Evolutionary conservation across 2,797 vertebrate species (phyloP), one percentile per base, ranked within the genome.

Genomic region (Semotilus atromaculatus): DNA sequence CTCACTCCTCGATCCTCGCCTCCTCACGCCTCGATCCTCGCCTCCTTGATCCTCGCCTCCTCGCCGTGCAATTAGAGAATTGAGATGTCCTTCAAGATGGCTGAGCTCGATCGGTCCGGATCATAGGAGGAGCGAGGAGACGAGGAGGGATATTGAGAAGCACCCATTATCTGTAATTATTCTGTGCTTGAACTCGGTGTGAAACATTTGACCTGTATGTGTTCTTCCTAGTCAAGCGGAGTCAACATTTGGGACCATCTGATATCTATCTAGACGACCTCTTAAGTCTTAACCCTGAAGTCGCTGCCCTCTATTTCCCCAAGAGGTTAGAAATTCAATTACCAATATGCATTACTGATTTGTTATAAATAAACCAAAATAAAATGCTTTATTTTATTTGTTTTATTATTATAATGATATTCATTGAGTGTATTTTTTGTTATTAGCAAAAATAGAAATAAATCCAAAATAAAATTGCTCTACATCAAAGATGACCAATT

Each of bases 201-300:
- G 51, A 80, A 51, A n/a, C 1, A 16, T 55, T 51, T 38, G 10
- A 60, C 38, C 14, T 62, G 16, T 45, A 5, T 31, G 13, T 81
- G 11, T 74, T 78, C 34, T 58, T 19, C 34, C n/a, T 87, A 96
- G 96, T 91, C 60, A 95, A 96, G 91, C 95, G 94, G 87, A 97
- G 92, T 83, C 93, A 94, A 87, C 95, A 95, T 85, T 90, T 96
- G 76, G 95, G 94, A 71, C 95, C 96, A 21, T 91, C 94, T 34
- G 96, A 94, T 29, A 94, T 98, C 94, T 96, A 97, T 88, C 89
- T 97, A 80, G 97, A 98, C n/a, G 97, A 97, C 51, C 89, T 97
- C 66, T 92, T 94, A 2, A 93, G 86, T 11, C 92, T 96, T 66
- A 93, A 96, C 29, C 95, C 96, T 13, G 93, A 96, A 64, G 92